These are phyloP conservation scores for Clinocottus analis DNA, from an alignment of 2,113 vertebrate species.

Conservation along the genomic window DNA sequence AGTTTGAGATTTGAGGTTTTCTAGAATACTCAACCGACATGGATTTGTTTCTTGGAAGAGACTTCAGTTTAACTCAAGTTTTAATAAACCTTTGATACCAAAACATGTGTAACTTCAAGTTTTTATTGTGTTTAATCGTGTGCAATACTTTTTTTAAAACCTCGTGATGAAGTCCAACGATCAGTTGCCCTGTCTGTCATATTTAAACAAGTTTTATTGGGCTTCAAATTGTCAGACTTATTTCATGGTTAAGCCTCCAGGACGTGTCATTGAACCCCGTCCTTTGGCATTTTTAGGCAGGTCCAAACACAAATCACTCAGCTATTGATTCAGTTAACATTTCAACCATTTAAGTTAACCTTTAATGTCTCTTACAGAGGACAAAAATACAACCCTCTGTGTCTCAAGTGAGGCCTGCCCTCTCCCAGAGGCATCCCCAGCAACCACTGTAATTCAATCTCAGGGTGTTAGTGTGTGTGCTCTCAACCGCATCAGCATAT, in stretches of 20 bases:
- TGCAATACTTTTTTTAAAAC: not conserved
- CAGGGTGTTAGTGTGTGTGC: constrained; percentile 46
- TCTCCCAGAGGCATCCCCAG: constrained; percentile 41
- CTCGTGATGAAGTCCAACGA: not conserved
- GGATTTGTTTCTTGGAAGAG: not conserved
- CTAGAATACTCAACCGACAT: not conserved
- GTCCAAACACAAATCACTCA: constrained; percentile 32
- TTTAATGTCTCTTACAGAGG: constrained; percentile 45
- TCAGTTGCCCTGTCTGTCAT: not conserved
- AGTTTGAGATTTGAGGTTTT: not conserved
- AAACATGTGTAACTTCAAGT: not conserved
- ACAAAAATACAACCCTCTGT: constrained; percentile 30
- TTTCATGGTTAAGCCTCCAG: constrained; percentile 1
- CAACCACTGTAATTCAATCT: constrained; percentile 64
- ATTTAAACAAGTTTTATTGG: not conserved
- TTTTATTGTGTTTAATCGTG: not conserved
- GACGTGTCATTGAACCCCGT: constrained; percentile 10
- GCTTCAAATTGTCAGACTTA: not conserved
- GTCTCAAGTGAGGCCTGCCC: constrained; percentile 39
- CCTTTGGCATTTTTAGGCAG: constrained; percentile 21
- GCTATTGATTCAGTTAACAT: constrained; percentile 62
- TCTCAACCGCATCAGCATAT: constrained; percentile 69
- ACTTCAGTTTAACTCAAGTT: not conserved
- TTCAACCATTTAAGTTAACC: constrained; percentile 64
- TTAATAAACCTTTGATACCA: not conserved